A percentile compares a stretch with the other conserved stretches of the same genome.
phyloP scores from a whole-genome alignment of 2,888 invertebrate genomes.

The Drosophila lacicola region DNA sequence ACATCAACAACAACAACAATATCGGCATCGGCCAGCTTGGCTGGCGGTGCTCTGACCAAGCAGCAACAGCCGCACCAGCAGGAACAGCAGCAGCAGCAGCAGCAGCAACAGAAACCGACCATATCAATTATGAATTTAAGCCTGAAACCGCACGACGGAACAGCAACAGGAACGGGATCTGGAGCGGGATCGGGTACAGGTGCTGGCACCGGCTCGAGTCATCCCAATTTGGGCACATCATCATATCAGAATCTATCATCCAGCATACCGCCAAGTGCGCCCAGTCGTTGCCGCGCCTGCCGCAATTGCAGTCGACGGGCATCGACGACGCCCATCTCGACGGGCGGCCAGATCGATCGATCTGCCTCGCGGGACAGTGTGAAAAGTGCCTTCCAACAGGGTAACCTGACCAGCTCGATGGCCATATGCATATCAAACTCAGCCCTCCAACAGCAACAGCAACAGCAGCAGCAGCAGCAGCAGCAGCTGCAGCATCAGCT shows the following conservation, averaged over 20 bases:
- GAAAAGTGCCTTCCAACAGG: conserved; percentile 88
- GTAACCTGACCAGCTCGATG: conserved; percentile 78
- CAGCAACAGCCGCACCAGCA: conserved; percentile 62
- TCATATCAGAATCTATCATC: conserved; percentile 87
- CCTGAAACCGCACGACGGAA: conserved; percentile 64
- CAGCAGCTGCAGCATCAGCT: conserved; percentile 82
- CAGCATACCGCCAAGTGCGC: conserved; percentile 83
- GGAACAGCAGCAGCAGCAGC: conserved; percentile 83
- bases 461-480: conserved; percentile 56
- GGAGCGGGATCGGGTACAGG: conserved; percentile 13
- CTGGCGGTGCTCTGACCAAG: conserved; percentile 83
- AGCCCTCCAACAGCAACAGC: conserved; percentile 80
- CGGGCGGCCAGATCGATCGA: conserved; percentile 90
- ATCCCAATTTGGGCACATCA: conserved; percentile 78
- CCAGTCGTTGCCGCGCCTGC: conserved; percentile 87
- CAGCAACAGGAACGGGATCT: conserved; percentile 1
- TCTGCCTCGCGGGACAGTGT: conserved; percentile 94
- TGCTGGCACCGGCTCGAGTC: conserved; percentile 49
- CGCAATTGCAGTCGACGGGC: conserved; percentile 92
- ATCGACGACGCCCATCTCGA: conserved; percentile 91
- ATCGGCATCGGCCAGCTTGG: conserved; percentile 48
- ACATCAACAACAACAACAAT: conserved; percentile 62
- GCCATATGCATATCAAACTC: conserved; percentile 77
- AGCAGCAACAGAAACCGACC: conserved; percentile 86
- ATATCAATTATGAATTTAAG: conserved; percentile 86